Conservation (phyloP, 2,113 vertebrate genomes). For the Atlantisia rogersi region DNA sequence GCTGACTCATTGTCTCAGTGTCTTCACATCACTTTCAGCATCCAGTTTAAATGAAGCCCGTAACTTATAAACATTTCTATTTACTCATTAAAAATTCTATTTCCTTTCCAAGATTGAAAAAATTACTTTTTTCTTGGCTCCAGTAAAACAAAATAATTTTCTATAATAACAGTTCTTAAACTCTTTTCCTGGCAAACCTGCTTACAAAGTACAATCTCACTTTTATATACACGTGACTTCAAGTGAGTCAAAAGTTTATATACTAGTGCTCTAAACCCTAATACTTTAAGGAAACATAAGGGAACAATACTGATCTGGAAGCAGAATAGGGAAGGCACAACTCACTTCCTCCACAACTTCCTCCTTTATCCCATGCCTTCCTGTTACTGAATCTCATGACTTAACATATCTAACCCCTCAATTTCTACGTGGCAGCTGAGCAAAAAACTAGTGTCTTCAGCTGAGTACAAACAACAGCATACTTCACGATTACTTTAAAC, state of each 20-base stretch:
- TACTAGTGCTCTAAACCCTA: neutral
- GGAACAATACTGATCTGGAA: neutral
- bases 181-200: neutral
- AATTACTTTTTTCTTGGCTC: neutral
- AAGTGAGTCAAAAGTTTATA: neutral
- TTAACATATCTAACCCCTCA: neutral
- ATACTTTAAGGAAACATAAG: neutral
- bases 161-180: neutral
- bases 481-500: neutral
- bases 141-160: neutral
- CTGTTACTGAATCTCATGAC: neutral
- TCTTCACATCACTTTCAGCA: neutral
- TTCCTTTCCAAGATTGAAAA: neutral
- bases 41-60: neutral
- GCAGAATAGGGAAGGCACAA: neutral
- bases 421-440: neutral
- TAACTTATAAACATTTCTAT: neutral
- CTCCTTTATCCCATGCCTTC: neutral
- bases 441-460: neutral
- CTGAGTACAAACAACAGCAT: neutral
- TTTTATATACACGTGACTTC: neutral
- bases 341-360: neutral
- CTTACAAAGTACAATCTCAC: neutral
- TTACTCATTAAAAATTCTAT: neutral
- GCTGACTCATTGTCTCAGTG: neutral